Conservation (phyloP, 2,113 vertebrate species). For the Charadrius vociferus region DNA sequence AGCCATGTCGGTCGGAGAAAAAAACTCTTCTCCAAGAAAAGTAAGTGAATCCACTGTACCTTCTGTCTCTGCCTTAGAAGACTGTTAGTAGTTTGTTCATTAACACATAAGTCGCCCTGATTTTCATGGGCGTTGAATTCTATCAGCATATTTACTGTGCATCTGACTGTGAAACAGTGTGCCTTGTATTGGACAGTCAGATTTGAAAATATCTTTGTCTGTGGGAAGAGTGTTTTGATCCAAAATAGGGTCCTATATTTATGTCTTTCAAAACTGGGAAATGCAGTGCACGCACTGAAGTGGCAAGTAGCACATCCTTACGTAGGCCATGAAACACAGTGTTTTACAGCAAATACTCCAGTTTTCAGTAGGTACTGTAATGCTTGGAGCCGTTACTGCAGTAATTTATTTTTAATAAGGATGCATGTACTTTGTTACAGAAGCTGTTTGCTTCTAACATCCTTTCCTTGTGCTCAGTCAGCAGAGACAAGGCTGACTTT, state of each 20-base stretch:
- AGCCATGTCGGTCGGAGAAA: conserved; percentile 76
- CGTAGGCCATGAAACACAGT: background rate
- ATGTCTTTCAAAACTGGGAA: background rate
- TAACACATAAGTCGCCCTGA: background rate
- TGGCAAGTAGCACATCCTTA: background rate
- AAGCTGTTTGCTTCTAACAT: background rate
- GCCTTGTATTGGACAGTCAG: background rate
- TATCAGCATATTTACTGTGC: background rate
- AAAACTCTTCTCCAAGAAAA: conserved; percentile 86
- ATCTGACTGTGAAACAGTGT: background rate
- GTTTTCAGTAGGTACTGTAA: background rate
- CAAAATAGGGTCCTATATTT: background rate
- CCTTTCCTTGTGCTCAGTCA: conserved; percentile 1
- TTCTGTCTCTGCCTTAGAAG: background rate
- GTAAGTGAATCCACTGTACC: conserved; percentile 66
- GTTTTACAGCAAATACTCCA: background rate
- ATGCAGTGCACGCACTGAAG: background rate
- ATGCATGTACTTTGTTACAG: background rate
- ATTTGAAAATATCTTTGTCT: background rate
- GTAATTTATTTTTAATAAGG: conserved; percentile 32
- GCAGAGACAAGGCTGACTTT: background rate
- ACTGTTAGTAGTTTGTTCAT: background rate
- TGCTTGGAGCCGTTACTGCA: background rate
- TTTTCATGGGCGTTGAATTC: background rate
- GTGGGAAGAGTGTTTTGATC: background rate